These are phyloP conservation scores for Diarsia mendica DNA, from an alignment of 2,888 invertebrate species.

Conservation along the genomic window DNA sequence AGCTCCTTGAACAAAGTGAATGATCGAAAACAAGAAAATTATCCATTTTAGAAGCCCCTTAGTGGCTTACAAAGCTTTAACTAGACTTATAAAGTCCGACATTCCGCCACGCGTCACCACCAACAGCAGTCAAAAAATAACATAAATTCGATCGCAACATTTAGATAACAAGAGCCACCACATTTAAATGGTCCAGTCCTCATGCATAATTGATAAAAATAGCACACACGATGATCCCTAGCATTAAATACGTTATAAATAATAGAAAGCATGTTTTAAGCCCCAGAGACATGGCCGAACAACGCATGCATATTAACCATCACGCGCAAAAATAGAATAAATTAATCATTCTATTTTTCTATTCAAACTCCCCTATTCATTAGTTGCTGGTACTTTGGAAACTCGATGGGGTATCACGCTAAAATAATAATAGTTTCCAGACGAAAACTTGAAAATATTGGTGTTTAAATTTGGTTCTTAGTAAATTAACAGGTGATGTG, in stretches of 20 bases:
- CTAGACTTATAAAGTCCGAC: not conserved
- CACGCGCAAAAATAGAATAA: conserved; percentile 86
- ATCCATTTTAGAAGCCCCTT: no score
- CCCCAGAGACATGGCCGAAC: conserved; percentile 62
- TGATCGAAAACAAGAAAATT: not conserved
- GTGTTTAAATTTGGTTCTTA: not conserved
- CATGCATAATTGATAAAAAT: conserved; percentile 63
- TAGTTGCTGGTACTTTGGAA: conserved; percentile 54
- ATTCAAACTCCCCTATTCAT: conserved; percentile 74
- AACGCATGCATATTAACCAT: conserved; percentile 83
- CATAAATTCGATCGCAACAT: conserved; percentile 21
- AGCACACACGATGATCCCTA: conserved; percentile 56
- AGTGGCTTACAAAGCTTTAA: not conserved
- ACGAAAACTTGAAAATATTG: not conserved
- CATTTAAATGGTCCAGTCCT: conserved; percentile 57
- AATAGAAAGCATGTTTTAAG: conserved; percentile 62
- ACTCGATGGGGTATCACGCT: conserved; percentile 45
- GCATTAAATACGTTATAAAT: conserved; percentile 65
- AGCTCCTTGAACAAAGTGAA: not conserved
- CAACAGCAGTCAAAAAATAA: not conserved
- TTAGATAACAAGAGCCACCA: conserved; percentile 38
- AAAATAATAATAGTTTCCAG: no score
- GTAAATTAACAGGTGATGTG: not conserved
- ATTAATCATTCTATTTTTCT: conserved; percentile 86
- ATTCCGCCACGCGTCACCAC: not conserved